phyloP scores from a whole-genome alignment of 2,888 invertebrate species.

The Caenorhabditis virilis region DNA sequence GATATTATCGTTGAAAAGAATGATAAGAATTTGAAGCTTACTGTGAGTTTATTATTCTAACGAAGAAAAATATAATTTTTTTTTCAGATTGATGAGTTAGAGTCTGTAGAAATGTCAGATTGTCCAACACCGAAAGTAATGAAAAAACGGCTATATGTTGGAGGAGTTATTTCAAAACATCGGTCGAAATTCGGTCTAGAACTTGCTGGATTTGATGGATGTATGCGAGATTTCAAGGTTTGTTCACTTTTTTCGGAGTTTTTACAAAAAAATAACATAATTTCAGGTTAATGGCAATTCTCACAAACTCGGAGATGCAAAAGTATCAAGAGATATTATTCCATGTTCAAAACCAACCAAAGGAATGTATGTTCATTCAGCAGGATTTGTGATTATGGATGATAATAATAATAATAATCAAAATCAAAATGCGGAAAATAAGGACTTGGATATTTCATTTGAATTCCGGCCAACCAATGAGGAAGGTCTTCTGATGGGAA shows the following conservation, averaged over 20 bases:
- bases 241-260: neutral
- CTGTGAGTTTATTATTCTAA: constrained; percentile 11
- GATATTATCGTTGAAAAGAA: constrained; percentile 51
- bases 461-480: constrained; percentile 29
- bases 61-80: neutral
- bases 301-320: constrained; percentile 11
- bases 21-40: constrained; percentile 32
- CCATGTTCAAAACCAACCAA: constrained; percentile 50
- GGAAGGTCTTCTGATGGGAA: constrained; percentile 39
- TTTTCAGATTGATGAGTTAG: constrained; percentile 54
- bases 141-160: constrained; percentile 62
- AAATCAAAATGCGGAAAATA: constrained; percentile 1
- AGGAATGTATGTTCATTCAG: constrained; percentile 57
- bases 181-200: constrained; percentile 49
- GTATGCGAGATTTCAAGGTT: constrained; percentile 55
- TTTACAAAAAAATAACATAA: constrained; percentile 3
- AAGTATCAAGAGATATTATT: constrained; percentile 52
- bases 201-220: constrained; percentile 58
- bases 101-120: constrained; percentile 50
- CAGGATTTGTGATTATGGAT: constrained; percentile 62
- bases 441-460: constrained; percentile 22
- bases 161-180: constrained; percentile 66
- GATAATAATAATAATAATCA: constrained; percentile 1
- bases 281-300: constrained; percentile 1
- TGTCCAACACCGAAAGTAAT: constrained; percentile 66